Evolutionary conservation across 2,113 vertebrate genomes (phyloP).

Genomic region (Porphyrio hochstetteri): DNA sequence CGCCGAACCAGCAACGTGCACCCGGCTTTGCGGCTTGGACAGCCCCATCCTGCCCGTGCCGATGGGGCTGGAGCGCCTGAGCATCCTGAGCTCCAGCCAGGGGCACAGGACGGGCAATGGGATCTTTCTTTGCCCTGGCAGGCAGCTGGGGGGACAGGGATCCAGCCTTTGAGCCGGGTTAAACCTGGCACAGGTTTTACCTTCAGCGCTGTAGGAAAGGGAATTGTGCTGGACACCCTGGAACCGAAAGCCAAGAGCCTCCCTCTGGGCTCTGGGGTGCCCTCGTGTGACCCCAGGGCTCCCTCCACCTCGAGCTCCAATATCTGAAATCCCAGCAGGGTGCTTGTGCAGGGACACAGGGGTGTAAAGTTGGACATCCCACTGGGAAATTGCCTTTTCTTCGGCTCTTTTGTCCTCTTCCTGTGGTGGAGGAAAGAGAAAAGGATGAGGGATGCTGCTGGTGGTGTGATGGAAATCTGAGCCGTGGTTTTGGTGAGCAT

Average conservation of each 20-base stretch:
- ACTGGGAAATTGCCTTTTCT: background rate
- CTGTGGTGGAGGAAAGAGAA: background rate
- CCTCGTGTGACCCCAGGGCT: background rate
- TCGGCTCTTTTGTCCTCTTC: background rate
- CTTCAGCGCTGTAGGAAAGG: background rate
- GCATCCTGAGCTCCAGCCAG: background rate
- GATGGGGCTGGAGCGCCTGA: rapidly evolving
- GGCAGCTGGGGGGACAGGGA: background rate
- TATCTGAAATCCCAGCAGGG: background rate
- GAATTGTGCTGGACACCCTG: background rate
- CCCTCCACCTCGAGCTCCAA: rapidly evolving
- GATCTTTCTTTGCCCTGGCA: rapidly evolving
- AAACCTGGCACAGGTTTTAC: background rate
- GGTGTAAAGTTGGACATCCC: rapidly evolving
- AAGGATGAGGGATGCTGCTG: background rate
- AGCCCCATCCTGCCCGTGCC: rapidly evolving
- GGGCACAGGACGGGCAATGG: rapidly evolving
- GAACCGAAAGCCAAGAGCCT: background rate
- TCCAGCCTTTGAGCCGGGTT: background rate
- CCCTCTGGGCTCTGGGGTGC: background rate
- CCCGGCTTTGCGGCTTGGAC: rapidly evolving
- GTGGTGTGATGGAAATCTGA: background rate
- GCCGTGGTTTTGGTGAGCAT: background rate
- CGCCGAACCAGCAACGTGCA: rapidly evolving
- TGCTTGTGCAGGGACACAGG: background rate